These are phyloP conservation scores for Anguilla rostrata DNA, from an alignment of 2,113 vertebrate species.

Conservation along the genomic window DNA sequence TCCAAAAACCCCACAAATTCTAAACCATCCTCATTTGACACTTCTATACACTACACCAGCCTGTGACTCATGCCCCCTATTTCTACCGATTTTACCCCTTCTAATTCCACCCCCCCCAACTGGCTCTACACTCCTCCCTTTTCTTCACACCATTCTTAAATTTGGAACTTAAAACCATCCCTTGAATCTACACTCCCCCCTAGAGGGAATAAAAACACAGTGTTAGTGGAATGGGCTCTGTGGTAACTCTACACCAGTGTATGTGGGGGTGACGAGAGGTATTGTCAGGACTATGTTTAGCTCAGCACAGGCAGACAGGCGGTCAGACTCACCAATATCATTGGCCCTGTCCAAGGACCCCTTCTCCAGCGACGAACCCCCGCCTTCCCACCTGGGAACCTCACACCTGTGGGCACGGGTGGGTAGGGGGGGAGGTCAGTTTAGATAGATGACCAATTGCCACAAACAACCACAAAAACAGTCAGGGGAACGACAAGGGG, in stretches of 20 bases:
- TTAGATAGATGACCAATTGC: neutral
- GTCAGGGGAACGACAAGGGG: neutral
- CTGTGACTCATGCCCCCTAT: neutral
- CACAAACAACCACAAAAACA: neutral
- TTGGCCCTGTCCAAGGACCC: constrained; percentile 85
- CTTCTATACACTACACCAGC: no score
- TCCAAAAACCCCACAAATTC: no score
- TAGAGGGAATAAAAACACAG: neutral
- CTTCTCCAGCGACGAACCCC: constrained; percentile 78
- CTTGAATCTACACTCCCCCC: neutral
- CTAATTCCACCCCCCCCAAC: neutral
- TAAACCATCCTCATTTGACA: neutral
- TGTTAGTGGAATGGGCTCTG: neutral
- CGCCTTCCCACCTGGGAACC: constrained; percentile 85
- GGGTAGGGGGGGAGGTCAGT: neutral
- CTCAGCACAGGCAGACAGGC: neutral
- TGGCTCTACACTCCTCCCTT: neutral
- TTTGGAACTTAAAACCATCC: neutral
- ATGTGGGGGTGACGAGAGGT: neutral
- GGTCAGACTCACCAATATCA: constrained; percentile 83
- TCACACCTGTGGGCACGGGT: constrained; percentile 76
- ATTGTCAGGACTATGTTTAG: constrained; percentile 4
- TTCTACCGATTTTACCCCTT: neutral
- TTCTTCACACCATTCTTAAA: neutral
- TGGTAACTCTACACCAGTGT: constrained; percentile 4